phyloP scores from a whole-genome alignment of 2,797 vertebrate species.

The Apogon talboti region DNA sequence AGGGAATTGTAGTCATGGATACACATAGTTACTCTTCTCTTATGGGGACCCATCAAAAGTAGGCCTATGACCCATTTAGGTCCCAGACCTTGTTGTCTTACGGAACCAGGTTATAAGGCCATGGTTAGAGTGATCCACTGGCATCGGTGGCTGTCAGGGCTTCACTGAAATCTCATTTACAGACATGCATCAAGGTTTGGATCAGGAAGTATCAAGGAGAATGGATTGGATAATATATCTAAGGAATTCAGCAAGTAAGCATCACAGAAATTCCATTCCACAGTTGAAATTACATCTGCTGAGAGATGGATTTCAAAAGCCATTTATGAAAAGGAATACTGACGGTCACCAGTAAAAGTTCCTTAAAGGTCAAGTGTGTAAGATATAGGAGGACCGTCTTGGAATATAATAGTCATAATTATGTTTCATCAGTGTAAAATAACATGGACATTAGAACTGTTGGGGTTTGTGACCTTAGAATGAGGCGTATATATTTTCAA shows the following conservation, averaged over 20 bases:
- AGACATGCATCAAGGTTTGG: neutral
- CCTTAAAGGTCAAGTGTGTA: no score
- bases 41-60: conserved; percentile 31
- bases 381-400: no score
- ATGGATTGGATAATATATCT: neutral
- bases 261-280: neutral
- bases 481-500: no score
- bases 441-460: no score
- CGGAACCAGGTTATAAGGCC: conserved; percentile 29
- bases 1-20: conserved; percentile 48
- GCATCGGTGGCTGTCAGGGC: conserved; percentile 1
- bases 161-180: neutral
- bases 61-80: conserved; percentile 49
- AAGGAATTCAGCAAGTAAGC: neutral
- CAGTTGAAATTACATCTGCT: neutral
- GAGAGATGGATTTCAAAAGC: neutral
- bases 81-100: conserved; percentile 41
- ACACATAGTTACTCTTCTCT: conserved; percentile 36
- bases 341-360: conserved; percentile 7
- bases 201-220: neutral
- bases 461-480: no score
- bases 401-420: no score
- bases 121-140: neutral
- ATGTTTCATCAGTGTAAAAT: no score
- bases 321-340: conserved; percentile 6